Evolutionary conservation across 1,140 invertebrate species (phyloP).

Genomic region (Hylaeus anthracinus): DNA sequence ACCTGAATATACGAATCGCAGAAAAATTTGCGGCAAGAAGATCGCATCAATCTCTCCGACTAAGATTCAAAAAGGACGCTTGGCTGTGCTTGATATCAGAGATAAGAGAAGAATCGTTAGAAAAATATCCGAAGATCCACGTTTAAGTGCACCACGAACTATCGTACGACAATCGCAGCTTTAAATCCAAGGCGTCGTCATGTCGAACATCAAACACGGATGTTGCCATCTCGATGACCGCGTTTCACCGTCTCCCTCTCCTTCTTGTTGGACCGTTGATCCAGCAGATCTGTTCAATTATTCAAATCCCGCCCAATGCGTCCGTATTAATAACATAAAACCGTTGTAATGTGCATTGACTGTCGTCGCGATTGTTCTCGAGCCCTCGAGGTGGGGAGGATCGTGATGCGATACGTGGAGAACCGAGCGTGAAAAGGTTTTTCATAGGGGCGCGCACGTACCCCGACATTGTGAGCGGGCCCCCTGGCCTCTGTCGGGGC

Average conservation of each 20-base stretch:
- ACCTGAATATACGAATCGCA: no score
- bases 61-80: no score
- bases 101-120: no score
- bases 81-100: no score
- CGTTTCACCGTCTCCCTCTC: background rate
- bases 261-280: constrained; percentile 19
- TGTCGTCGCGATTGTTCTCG: constrained; percentile 48
- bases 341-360: constrained; percentile 76
- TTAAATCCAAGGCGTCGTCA: background rate
- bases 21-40: no score
- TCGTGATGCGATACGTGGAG: constrained; percentile 60
- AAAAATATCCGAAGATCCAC: no score
- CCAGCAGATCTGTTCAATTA: constrained; percentile 69
- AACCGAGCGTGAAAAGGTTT: constrained; percentile 68
- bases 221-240: background rate
- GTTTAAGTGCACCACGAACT: no score
- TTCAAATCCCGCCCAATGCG: constrained; percentile 70
- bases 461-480: constrained; percentile 44
- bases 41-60: no score
- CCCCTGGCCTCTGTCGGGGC: background rate
- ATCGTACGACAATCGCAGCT: no score
- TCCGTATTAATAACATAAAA: constrained; percentile 75
- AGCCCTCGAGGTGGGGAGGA: constrained; percentile 45
- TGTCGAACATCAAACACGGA: background rate
- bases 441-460: constrained; percentile 42